These are phyloP conservation scores for Ceyx melanurus DNA, from an alignment of 2,113 vertebrate genomes.

Conservation along the genomic window DNA sequence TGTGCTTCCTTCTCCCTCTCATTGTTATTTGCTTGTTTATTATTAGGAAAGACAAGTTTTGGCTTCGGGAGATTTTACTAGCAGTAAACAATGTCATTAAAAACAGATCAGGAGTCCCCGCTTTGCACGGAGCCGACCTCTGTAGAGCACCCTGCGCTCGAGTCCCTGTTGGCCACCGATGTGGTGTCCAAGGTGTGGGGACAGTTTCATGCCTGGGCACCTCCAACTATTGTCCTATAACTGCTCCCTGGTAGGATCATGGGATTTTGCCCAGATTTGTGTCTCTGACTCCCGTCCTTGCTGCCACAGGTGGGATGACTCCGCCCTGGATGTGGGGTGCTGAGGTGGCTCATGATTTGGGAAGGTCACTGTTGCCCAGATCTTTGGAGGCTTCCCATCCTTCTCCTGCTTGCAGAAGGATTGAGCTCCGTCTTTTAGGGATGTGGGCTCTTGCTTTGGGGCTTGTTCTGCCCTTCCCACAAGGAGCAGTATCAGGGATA, in stretches of 20 bases:
- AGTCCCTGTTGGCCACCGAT: fast-evolving
- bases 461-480: background rate
- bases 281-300: fast-evolving
- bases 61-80: slow-evolving; percentile 33
- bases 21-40: slow-evolving; percentile 59
- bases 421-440: fast-evolving
- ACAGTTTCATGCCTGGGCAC: fast-evolving
- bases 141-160: fast-evolving
- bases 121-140: background rate
- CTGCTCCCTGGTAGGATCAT: fast-evolving
- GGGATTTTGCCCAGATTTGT: fast-evolving
- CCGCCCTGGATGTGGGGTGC: background rate
- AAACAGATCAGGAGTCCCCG: background rate
- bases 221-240: background rate
- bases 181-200: fast-evolving
- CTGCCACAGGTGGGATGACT: fast-evolving
- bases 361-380: fast-evolving
- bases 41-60: slow-evolving; percentile 52
- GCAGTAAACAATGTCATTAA: slow-evolving; percentile 61
- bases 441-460: background rate
- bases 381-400: background rate
- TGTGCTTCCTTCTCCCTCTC: background rate
- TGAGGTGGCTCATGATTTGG: background rate
- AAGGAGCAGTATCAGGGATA: background rate
- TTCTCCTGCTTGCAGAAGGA: background rate